phyloP scores from a whole-genome alignment of 2,888 invertebrate species.

The Agriopis aurantiaria region DNA sequence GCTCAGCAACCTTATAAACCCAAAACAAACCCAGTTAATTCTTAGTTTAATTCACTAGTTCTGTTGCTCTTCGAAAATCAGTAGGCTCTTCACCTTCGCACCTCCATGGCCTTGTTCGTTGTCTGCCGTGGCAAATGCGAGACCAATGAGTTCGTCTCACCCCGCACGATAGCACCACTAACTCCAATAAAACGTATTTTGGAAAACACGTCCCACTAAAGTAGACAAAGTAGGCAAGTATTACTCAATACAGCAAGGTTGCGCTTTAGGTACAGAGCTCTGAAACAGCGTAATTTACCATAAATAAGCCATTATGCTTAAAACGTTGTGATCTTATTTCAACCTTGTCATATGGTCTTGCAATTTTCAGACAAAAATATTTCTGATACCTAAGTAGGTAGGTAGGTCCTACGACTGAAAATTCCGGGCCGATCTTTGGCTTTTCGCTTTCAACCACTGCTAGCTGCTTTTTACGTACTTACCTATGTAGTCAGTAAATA shows the following conservation, averaged over 20 bases:
- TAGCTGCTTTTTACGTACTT: no score
- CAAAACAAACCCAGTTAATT: no score
- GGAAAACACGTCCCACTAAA: slow-evolving; percentile 22
- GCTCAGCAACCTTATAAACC: no score
- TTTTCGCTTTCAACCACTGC: no score
- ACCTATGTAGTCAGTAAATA: no score
- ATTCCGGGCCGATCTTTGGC: no score
- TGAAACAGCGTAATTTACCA: background rate
- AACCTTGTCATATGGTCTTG: background rate
- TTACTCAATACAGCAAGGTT: slow-evolving; percentile 26
- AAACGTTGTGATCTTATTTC: background rate
- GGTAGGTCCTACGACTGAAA: no score
- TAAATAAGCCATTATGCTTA: background rate
- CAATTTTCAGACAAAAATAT: no score
- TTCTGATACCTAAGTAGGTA: no score
- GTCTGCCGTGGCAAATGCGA: slow-evolving; percentile 49
- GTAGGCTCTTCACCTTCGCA: background rate
- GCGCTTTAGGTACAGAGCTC: slow-evolving; percentile 15
- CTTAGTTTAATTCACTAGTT: background rate
- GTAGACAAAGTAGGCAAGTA: background rate
- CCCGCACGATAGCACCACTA: slow-evolving; percentile 7
- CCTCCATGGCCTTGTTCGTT: slow-evolving; percentile 52
- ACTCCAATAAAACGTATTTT: slow-evolving; percentile 2
- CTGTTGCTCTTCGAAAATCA: background rate
- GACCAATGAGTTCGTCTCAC: slow-evolving; percentile 62